phyloP scores from a whole-genome alignment of 2,797 vertebrate species.

The Chelidonichthys spinosus region DNA sequence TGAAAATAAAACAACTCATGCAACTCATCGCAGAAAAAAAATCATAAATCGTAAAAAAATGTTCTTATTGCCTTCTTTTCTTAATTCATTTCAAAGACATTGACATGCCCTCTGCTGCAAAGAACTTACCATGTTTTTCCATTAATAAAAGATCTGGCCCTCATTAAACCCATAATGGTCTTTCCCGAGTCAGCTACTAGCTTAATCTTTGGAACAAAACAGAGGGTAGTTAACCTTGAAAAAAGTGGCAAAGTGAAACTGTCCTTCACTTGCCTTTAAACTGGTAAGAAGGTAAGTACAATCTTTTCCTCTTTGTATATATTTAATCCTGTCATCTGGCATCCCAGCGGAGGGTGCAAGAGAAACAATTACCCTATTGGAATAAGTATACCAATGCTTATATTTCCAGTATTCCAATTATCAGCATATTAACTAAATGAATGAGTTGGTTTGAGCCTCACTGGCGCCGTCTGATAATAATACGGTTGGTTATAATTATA shows the following conservation, averaged over 20 bases:
- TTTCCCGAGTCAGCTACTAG: conserved; percentile 14
- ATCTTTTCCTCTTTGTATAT: conserved; percentile 1
- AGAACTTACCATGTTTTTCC: conserved; percentile 5
- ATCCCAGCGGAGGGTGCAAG: conserved; percentile 22
- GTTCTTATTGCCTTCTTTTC: neutral
- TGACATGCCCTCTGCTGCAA: neutral
- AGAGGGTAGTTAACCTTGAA: conserved; percentile 18
- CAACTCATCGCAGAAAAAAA: neutral
- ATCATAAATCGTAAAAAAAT: neutral
- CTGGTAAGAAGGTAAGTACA: neutral
- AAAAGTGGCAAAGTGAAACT: conserved; percentile 14
- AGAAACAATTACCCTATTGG: conserved; percentile 50
- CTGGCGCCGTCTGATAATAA: conserved; percentile 9
- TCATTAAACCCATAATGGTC: conserved; percentile 28
- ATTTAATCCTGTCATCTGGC: conserved; percentile 33
- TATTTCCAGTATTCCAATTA: conserved; percentile 41
- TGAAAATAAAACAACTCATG: neutral
- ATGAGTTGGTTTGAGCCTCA: conserved; percentile 10
- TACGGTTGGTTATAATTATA: neutral
- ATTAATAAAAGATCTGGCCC: conserved; percentile 25
- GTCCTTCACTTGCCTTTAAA: conserved; percentile 27
- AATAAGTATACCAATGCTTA: conserved; percentile 28
- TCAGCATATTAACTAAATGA: conserved; percentile 33
- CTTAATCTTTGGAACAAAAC: conserved; percentile 33
- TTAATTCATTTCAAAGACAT: conserved; percentile 4